Percentiles rank a stretch among this genome's conserved stretches.
Conservation (phyloP, 2,888 invertebrate genomes). For the Girardia tigrina region DNA sequence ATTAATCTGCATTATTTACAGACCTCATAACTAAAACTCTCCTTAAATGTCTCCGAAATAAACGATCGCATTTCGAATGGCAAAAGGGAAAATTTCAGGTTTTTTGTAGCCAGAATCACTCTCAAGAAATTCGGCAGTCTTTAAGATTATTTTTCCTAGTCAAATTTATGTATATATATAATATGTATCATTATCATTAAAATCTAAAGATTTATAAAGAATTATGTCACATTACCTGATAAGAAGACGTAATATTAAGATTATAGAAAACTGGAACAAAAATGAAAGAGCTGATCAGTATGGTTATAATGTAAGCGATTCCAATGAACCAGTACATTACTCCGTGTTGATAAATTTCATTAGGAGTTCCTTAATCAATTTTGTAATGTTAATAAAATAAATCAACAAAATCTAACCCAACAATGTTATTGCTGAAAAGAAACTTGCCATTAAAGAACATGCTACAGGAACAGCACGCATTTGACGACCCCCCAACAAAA, state of each 20-base stretch:
- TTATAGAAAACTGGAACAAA: background rate
- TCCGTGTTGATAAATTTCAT: slow-evolving; percentile 31
- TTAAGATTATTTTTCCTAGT: no score
- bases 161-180: no score
- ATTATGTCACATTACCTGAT: no score
- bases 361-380: slow-evolving; percentile 8
- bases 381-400: slow-evolving; percentile 28
- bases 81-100: no score
- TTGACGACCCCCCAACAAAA: background rate
- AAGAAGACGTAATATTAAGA: background rate
- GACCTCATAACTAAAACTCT: no score
- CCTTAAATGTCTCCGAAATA: no score
- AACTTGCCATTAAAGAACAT: slow-evolving; percentile 15
- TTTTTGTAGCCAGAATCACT: no score
- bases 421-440: slow-evolving; percentile 21
- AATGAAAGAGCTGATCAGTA: slow-evolving; percentile 21
- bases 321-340: slow-evolving; percentile 24
- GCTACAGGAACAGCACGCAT: slow-evolving; percentile 1
- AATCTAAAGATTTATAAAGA: no score
- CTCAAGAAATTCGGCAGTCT: no score
- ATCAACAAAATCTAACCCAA: slow-evolving; percentile 27
- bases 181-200: no score
- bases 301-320: slow-evolving; percentile 23
- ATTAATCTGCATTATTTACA: no score
- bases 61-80: no score